Base-by-base conservation (phyloP, 2,888 invertebrate species). In the Acrobeloides nanus region DNA sequence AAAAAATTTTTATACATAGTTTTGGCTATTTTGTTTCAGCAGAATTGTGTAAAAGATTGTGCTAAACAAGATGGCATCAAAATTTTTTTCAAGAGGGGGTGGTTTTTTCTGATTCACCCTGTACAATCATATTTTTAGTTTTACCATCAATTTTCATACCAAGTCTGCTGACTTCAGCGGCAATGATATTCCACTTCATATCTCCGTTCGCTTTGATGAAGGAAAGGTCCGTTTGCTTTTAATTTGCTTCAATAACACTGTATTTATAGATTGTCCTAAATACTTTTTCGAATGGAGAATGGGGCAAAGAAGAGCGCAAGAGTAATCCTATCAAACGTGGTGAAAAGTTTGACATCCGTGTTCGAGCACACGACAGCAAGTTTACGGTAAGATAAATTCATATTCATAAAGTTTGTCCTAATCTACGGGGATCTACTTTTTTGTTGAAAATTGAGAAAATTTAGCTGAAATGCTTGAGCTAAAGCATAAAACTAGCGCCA, bases 291-390 rank as follows among this genome's bases (percentile, higher is more conserved):
- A 70, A 68, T 51, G 70, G 67, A 29, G 70, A 69, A 42, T 72
- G 71, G 71, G 70, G 68, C 34, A 69, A 69, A 44, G 70, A 68
- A 57, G 70, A 70, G 61, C 60, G 68, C 43, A 70, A 70, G 58
- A 56, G 56, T 47, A 68, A 65, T 49, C 68, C 70, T 24, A 61
- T 61, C 59, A 71, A 72, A 48, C 46, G 50, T 55, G 68, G 68
- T 39, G 71, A 71, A 33, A 60, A 58, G 43, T 58, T 72, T 55
- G 71, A 70, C 55, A 61, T 70, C 50, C 59, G 71, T 41, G 58
- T 72, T 39, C 61, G 71, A 26, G 68, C 68, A 31, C 72, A 72
- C 48, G 70, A 71, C 57, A 47, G 41, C 31, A 31, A 41, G 26
- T 53, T 55, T 29, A 38, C 43, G 44, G 48, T 37, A 35, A 10